A percentile compares a stretch with the other conserved stretches of the same genome.
These are phyloP conservation scores for Danio tinwini DNA, from an alignment of 2,797 vertebrate genomes.

Conservation along the genomic window DNA sequence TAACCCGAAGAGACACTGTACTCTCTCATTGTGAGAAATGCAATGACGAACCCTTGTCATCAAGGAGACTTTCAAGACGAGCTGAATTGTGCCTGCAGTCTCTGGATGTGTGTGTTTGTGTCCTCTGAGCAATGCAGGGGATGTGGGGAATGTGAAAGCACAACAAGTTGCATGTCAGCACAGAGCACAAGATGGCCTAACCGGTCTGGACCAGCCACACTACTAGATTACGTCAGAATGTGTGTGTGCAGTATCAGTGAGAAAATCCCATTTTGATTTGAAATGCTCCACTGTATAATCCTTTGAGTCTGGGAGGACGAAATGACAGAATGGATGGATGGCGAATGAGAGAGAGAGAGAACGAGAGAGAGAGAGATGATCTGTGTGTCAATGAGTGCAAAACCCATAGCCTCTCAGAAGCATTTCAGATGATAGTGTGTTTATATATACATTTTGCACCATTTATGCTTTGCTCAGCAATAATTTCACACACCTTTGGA, in stretches of 20 bases:
- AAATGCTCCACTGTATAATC: slow-evolving; percentile 48
- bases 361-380: not conserved
- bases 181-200: slow-evolving; percentile 16
- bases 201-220: slow-evolving; percentile 34
- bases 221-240: slow-evolving; percentile 62
- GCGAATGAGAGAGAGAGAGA: not conserved
- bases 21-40: slow-evolving; percentile 19
- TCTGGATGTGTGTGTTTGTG: slow-evolving; percentile 24
- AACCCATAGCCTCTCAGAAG: not conserved
- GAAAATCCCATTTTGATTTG: slow-evolving; percentile 53
- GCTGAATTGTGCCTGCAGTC: slow-evolving; percentile 29
- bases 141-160: slow-evolving; percentile 1
- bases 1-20: slow-evolving; percentile 25
- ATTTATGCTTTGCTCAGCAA: not conserved
- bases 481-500: no score
- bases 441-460: not conserved
- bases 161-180: slow-evolving; percentile 16
- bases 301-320: slow-evolving; percentile 43
- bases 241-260: slow-evolving; percentile 37
- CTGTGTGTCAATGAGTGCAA: not conserved
- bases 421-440: not conserved
- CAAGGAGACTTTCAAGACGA: slow-evolving; percentile 24
- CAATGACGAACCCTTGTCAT: slow-evolving; percentile 38
- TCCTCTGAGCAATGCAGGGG: slow-evolving; percentile 8
- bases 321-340: slow-evolving; percentile 46